Conservation (phyloP, 2,888 invertebrate genomes). For the Drosophila imparisetae region DNA sequence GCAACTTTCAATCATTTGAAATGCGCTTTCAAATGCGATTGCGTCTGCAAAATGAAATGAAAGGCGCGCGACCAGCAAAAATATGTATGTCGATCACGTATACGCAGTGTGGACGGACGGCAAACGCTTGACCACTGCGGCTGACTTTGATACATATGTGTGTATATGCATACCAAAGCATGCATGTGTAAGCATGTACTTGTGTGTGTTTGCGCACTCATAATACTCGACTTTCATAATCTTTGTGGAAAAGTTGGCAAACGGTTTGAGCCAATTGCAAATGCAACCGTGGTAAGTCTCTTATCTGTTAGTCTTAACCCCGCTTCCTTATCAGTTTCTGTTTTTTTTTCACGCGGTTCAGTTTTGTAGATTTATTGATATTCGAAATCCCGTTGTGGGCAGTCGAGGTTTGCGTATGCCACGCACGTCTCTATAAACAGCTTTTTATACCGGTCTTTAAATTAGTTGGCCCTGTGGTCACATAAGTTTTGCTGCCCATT, state of each 20-base stretch:
- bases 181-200: background rate
- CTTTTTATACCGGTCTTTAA: conserved; percentile 70
- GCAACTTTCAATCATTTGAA: conserved; percentile 74
- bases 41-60: conserved; percentile 53
- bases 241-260: conserved; percentile 41
- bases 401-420: conserved; percentile 39
- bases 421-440: conserved; percentile 64
- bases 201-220: conserved; percentile 3
- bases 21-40: conserved; percentile 75
- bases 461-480: conserved; percentile 44
- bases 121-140: conserved; percentile 16
- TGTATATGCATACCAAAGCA: background rate
- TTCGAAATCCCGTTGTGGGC: background rate
- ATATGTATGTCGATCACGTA: conserved; percentile 72
- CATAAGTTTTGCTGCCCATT: conserved; percentile 7
- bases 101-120: conserved; percentile 53
- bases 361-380: conserved; percentile 2
- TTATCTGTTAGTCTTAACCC: conserved; percentile 62
- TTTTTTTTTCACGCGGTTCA: background rate
- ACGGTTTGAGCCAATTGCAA: conserved; percentile 51
- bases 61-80: conserved; percentile 45
- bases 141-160: background rate
- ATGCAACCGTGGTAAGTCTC: conserved; percentile 21
- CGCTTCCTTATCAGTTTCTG: conserved; percentile 40
- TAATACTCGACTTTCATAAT: conserved; percentile 48